Evolutionary conservation across 2,113 vertebrate genomes (phyloP), one percentile per base, ranked within the genome.

Genomic region (Boulengeromyrus knoepffleri): DNA sequence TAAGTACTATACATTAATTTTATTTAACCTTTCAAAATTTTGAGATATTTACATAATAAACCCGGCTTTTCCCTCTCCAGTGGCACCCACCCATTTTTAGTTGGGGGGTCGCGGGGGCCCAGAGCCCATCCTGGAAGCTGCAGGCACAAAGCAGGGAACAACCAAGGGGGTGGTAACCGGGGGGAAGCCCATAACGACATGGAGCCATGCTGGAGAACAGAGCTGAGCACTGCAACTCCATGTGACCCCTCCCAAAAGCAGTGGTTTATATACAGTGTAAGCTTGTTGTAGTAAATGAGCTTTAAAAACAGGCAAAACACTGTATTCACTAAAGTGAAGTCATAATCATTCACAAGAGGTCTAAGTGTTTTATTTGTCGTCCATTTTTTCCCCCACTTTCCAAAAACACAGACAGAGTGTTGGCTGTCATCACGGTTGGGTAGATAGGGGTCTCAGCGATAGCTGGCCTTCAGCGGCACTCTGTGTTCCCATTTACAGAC

Each of bases 391-490:
- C 62, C 36, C 77, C 70, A 74, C n/a, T 70, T 87, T 36, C 24
- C 36, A 70, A 62, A 89, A 88, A 84, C 91, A 90, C 91, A 87
- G 92, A 58, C 88, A 90, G 49, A 90, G 45, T 92, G 90, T 90
- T 93, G 13, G 88, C 89, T 92, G 90, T 87, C 91, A 89, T 62
- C 88, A 89, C 90, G 91, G 89, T 77, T 90, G 90, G 80, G 58
- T 88, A 92, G 92, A 91, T 91, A 88, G 24, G 50, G 42, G 74
- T 66, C 74, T 91, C 88, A 91, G 77, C 80, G 91, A 89, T 49
- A 91, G 88, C 84, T 87, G 15, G 27, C 27, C 85, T 39, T 53
- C 50, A 47, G 46, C 12, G 17, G 5, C 5, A 45, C 39, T 27
- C 15, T 87, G 46, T 86, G 12, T 87, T 87, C 31, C 13, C 27